A percentile compares a stretch with the other conserved stretches of the same genome.
Evolutionary conservation across 2,797 vertebrate species (phyloP).

Genomic region (Lutjanus campechanus): DNA sequence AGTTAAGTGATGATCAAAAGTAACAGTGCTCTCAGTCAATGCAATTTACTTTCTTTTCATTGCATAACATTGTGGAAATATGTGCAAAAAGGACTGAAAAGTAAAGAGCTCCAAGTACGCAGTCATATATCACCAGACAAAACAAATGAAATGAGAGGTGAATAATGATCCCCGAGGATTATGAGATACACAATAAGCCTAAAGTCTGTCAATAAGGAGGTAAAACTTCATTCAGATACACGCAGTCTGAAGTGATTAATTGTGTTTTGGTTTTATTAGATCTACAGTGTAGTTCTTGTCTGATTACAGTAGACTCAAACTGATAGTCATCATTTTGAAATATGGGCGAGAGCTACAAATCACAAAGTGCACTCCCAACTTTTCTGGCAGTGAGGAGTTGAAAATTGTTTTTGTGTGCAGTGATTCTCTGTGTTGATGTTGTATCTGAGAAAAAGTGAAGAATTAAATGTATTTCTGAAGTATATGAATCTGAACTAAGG

Average conservation of each 20-base stretch:
- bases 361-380: constrained; percentile 39
- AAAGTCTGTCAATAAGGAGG: constrained; percentile 50
- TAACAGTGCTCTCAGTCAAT: constrained; percentile 1
- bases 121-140: constrained; percentile 45
- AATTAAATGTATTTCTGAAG: constrained; percentile 48
- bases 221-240: constrained; percentile 40
- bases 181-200: constrained; percentile 42
- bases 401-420: constrained; percentile 8
- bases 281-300: constrained; percentile 58
- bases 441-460: constrained; percentile 17
- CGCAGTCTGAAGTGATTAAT: constrained; percentile 63
- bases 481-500: constrained; percentile 43
- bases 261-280: constrained; percentile 65
- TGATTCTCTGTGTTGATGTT: constrained; percentile 41
- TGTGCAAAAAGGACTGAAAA: constrained; percentile 8
- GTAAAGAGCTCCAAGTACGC: neutral
- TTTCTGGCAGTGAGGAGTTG: constrained; percentile 23
- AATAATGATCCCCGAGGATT: constrained; percentile 51
- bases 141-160: constrained; percentile 49
- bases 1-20: constrained; percentile 30
- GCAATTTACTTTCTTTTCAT: neutral
- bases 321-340: constrained; percentile 67
- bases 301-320: constrained; percentile 58
- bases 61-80: neutral
- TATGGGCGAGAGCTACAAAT: constrained; percentile 48